Evolutionary conservation across 2,113 vertebrate genomes (phyloP).

Genomic region (Oreochromis aureus): DNA sequence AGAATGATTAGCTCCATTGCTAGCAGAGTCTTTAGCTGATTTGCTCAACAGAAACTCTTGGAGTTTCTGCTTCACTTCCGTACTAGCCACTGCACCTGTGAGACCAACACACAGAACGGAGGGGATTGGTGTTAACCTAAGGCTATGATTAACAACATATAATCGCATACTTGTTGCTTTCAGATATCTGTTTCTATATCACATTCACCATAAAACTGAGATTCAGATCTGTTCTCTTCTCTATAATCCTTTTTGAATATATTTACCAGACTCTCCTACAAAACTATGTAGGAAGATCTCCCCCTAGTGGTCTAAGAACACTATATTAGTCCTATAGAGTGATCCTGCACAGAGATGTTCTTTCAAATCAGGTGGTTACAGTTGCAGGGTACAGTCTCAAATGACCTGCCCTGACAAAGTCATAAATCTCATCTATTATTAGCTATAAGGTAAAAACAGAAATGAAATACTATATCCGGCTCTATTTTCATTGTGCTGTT

Average conservation of each 20-base stretch:
- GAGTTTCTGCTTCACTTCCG: slow-evolving; percentile 98
- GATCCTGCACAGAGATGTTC: slow-evolving; percentile 29
- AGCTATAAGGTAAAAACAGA: slow-evolving; percentile 57
- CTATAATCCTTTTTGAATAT: background rate
- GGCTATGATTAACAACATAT: background rate
- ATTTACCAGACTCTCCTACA: background rate
- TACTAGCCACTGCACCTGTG: slow-evolving; percentile 95
- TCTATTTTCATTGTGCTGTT: slow-evolving; percentile 45
- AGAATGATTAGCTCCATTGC: slow-evolving; percentile 82
- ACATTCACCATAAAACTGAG: background rate
- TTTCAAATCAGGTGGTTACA: slow-evolving; percentile 31
- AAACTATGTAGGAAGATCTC: slow-evolving; percentile 64
- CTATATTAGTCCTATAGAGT: slow-evolving; percentile 1
- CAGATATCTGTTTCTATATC: background rate
- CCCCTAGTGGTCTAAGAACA: slow-evolving; percentile 65
- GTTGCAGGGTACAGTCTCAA: slow-evolving; percentile 54
- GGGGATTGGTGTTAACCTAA: slow-evolving; percentile 57
- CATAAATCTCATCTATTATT: slow-evolving; percentile 59
- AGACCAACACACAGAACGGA: slow-evolving; percentile 60
- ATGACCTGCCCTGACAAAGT: slow-evolving; percentile 53
- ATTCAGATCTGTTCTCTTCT: background rate
- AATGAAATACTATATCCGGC: slow-evolving; percentile 39
- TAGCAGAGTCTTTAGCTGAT: slow-evolving; percentile 86
- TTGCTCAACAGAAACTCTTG: slow-evolving; percentile 99
- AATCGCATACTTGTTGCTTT: background rate